Evolutionary conservation across 2,888 invertebrate genomes (phyloP), one percentile per base, ranked within the genome.

Genomic region (Trichogramma evanescens): DNA sequence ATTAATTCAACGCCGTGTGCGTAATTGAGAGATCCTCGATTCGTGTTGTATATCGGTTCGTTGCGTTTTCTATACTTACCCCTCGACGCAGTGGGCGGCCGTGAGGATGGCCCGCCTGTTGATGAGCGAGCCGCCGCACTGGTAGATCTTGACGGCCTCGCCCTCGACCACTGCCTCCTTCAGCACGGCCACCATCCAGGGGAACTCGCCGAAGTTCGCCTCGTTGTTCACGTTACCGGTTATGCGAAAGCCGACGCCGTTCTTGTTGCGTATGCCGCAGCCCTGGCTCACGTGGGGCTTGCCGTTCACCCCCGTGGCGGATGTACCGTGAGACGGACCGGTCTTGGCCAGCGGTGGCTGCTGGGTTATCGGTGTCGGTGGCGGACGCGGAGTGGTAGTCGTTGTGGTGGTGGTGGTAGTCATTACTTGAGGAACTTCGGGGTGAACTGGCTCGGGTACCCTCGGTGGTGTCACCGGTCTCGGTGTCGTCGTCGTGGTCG

Each of bases 81-180:
- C 42, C 9, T 13, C 1, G 41, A 64, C 62, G 38, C 64, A 64
- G 10, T 64, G 64, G 45, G 64, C 64, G 5, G 64, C 62, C 0
- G 64, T 64, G 7, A 64, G 46, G 4, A 64, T 46, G 39, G 60
- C 62, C 42, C 53, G 45, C 7, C 1, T 41, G 9, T 64, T 50
- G 39, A 64, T 62, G 4, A 64, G 50, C 7, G 64, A 64, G 10
- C 62, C 64, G 44, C 64, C 64, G 38, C 64, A 64, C 4, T 56
- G 45, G n/a, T 62, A 64, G 13, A 56, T 53, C n/a, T 57, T 56
- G 3, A 10, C 41, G 5, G n/a, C 6, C 0, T 59, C 58, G 38
- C 50, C 53, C 9, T 56, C 2, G 4, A 51, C 6, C 6, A 5
- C 44, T 4, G 26, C 38, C 39, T 49, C 5, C 10, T 40, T 50